phyloP scores from a whole-genome alignment of 2,113 vertebrate species.

The Microtus ochrogaster region DNA sequence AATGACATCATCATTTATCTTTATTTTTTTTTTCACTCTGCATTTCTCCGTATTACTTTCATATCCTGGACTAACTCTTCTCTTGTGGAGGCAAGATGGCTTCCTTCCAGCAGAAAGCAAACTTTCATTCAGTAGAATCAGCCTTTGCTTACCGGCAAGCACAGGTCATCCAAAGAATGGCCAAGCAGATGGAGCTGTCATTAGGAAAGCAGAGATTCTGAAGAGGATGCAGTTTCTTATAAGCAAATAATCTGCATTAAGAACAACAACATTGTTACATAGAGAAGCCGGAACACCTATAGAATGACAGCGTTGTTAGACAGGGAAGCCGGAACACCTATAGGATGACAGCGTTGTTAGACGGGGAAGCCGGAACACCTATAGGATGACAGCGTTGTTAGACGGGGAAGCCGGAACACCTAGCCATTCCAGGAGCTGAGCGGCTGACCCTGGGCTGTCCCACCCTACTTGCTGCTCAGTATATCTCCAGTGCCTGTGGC shows the following conservation, averaged over 20 bases:
- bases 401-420: not conserved
- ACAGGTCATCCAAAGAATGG: not conserved
- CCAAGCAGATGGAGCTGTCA: not conserved
- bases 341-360: too few species aligned
- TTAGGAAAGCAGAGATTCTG: not conserved
- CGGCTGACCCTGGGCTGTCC: not conserved
- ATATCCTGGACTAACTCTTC: not conserved
- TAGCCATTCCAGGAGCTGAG: not conserved
- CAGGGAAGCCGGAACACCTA: not conserved
- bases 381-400: not conserved
- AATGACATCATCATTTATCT: not conserved
- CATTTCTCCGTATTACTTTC: not conserved
- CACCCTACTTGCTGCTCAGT: not conserved
- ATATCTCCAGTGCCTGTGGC: not conserved
- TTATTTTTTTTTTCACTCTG: not conserved
- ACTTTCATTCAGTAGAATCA: not conserved
- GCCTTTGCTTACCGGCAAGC: not conserved
- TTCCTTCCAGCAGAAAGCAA: not conserved
- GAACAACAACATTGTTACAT: too few species aligned
- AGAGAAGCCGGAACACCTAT: not conserved
- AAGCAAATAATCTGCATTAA: not conserved
- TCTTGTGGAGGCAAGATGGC: not conserved
- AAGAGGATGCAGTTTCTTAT: not conserved
- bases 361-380: not conserved
- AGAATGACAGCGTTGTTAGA: not conserved